Evolutionary conservation across 2,113 vertebrate genomes (phyloP).

Genomic region (Myanophis thanlyinensis): DNA sequence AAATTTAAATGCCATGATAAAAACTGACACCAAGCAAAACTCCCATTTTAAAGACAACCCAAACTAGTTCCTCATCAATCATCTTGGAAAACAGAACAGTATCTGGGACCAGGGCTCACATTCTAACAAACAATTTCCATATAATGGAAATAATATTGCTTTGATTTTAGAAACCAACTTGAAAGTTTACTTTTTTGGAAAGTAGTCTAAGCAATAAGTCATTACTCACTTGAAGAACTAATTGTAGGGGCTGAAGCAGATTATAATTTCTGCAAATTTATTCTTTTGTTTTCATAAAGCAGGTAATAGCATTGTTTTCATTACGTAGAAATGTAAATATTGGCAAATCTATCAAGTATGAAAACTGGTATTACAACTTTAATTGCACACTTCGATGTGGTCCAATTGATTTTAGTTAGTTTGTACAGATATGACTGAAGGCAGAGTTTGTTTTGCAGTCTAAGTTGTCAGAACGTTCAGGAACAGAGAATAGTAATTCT

Average conservation of each 20-base stretch:
- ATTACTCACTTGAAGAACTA: neutral
- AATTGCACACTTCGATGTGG: neutral
- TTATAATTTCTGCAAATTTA: neutral
- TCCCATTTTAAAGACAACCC: neutral
- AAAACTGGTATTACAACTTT: neutral
- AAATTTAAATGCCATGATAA: neutral
- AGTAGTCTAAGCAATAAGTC: neutral
- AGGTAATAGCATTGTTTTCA: neutral
- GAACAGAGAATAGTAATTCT: conserved; percentile 14
- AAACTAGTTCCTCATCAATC: neutral
- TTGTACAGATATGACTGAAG: neutral
- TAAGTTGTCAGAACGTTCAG: conserved; percentile 22
- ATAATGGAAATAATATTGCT: neutral
- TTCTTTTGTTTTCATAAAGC: neutral
- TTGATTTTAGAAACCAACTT: neutral
- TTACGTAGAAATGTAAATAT: conserved; percentile 1
- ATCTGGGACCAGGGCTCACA: neutral
- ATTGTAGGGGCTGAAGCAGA: neutral
- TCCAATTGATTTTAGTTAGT: neutral
- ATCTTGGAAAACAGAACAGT: neutral
- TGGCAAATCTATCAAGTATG: neutral
- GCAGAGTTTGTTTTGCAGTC: conserved; percentile 17
- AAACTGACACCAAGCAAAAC: neutral
- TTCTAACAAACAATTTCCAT: neutral
- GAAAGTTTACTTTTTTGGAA: neutral